Conservation (phyloP, 2,888 invertebrate species). For the Pristionchus exspectatus region DNA sequence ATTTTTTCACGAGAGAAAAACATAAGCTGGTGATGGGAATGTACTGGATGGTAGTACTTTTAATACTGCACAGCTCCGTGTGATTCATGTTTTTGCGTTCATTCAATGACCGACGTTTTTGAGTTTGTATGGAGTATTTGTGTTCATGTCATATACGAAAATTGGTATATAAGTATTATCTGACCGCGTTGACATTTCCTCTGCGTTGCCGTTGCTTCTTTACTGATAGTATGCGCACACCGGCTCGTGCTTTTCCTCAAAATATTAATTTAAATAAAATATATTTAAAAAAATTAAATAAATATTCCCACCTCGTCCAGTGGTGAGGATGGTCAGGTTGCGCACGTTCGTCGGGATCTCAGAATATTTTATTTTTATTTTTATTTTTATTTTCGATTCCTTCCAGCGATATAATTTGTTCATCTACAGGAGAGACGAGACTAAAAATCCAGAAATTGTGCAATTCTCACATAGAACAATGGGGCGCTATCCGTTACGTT, state of each 20-base stretch:
- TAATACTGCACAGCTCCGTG: too few species aligned
- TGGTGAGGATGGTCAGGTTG: slow-evolving; percentile 64
- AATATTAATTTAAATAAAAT: not conserved
- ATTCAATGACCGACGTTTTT: too few species aligned
- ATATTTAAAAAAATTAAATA: not conserved
- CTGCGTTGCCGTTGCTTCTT: slow-evolving; percentile 61
- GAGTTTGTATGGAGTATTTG: too few species aligned
- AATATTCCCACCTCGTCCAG: slow-evolving; percentile 57
- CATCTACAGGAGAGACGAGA: not conserved
- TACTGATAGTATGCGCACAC: slow-evolving; percentile 70
- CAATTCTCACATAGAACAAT: slow-evolving; percentile 62
- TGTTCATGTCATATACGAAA: too few species aligned
- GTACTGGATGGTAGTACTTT: too few species aligned
- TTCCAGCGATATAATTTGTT: not conserved
- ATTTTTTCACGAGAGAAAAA: too few species aligned
- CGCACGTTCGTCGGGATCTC: slow-evolving; percentile 68
- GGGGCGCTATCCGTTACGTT: slow-evolving; percentile 64
- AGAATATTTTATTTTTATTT: slow-evolving; percentile 39
- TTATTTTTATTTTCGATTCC: not conserved
- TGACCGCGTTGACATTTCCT: slow-evolving; percentile 38
- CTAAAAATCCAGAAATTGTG: too few species aligned
- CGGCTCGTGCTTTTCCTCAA: slow-evolving; percentile 67
- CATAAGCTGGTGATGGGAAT: too few species aligned
- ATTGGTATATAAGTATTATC: too few species aligned
- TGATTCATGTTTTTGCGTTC: too few species aligned